Evolutionary conservation across 2,113 vertebrate genomes (phyloP), one percentile per base, ranked within the genome.

Genomic region (Bubo bubo): DNA sequence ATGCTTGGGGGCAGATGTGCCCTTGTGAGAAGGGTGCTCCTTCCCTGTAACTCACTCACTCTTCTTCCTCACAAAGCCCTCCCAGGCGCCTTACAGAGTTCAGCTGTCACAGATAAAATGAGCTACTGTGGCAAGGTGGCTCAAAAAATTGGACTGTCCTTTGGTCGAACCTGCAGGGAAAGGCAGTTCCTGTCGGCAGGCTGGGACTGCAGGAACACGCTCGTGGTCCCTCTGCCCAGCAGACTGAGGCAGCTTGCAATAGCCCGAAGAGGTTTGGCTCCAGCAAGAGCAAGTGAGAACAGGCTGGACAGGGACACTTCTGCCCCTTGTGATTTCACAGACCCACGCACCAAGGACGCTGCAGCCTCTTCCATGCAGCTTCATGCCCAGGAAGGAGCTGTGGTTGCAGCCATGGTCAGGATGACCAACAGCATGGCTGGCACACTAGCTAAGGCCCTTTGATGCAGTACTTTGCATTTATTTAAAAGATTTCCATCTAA

Each of bases 401-500:
- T 5, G 12, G 63, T 0, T 52, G 49, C 26, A 47, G 6, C 52
- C 63, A 5, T 1, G 34, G 53, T 52, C 5, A 8, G 84, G 63
- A 35, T 16, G 37, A 63, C 50, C 63, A 35, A 52, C 32, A 45
- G 79, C 88, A 56, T 3, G 35, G 86, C 53, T 56, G 79, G 77
- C 53, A 79, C 30, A 52, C 62, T 1, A 68, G 71, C n/a, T 1
- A 17, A 49, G 70, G 39, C n/a, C 66, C 64, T 64, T 39, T 83
- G 43, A 56, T 49, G 41, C 28, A 68, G 55, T 17, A 70, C 56
- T 89, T 64, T n/a, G 53, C 47, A 64, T 88, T 94, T 90, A 88
- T 93, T 88, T 90, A 83, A 86, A 86, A 80, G 90, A 82, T 70
- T 96, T 95, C 79, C 64, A 95, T 49, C 77, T 85, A n/a, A 94